These are phyloP conservation scores for Actenoides lindsayi DNA, from an alignment of 2,113 vertebrate species.

Conservation along the genomic window DNA sequence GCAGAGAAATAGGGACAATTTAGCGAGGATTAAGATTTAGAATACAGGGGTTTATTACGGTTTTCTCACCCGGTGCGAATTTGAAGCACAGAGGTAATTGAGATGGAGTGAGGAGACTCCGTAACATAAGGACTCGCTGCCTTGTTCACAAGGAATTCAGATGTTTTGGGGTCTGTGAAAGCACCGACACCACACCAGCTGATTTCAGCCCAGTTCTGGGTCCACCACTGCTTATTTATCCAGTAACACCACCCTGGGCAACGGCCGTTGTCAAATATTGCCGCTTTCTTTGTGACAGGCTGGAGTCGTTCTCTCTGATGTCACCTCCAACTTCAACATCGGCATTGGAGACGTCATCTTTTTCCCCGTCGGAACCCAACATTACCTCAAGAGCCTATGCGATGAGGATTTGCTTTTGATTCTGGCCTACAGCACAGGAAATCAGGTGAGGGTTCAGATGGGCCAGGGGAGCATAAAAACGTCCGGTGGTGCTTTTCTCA, in stretches of 20 bases:
- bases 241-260: not conserved
- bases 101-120: not conserved
- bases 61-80: not conserved
- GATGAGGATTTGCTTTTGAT: slow-evolving; percentile 70
- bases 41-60: not conserved
- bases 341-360: slow-evolving; percentile 72
- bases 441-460: slow-evolving; percentile 48
- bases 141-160: not conserved
- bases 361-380: slow-evolving; percentile 73
- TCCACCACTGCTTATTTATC: rapidly evolving
- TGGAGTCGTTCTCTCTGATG: slow-evolving; percentile 48
- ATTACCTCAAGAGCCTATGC: slow-evolving; percentile 72
- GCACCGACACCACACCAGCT: no score
- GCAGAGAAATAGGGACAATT: not conserved
- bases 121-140: rapidly evolving
- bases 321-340: slow-evolving; percentile 51
- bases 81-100: not conserved
- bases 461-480: no score
- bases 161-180: not conserved
- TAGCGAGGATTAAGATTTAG: not conserved
- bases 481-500: no score
- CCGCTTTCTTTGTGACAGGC: not conserved
- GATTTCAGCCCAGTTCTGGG: not conserved
- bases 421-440: slow-evolving; percentile 71
- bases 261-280: not conserved